Base-by-base conservation (phyloP, 1,140 invertebrate species). In the Diorhabda sublineata region DNA sequence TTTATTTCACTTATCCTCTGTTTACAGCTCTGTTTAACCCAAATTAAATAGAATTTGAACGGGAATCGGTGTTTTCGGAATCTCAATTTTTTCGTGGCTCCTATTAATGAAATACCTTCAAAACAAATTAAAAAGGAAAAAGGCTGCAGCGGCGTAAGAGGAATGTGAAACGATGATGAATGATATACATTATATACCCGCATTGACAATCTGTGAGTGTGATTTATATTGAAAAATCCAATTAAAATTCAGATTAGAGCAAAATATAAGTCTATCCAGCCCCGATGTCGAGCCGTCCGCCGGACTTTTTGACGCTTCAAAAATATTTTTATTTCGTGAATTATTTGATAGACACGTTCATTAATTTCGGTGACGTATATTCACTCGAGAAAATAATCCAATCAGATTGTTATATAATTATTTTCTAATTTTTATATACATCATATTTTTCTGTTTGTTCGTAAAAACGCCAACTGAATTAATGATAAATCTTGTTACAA, bases 171-270 rank as follows among this genome's bases (percentile, higher is more conserved):
- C 45, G 45, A 52, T 52, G 45, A 52, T 52, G 45, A 52, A 52
- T 52, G 45, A 52, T 52, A 52, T 52, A 52, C 45, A 52, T 52
- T 52, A 52, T 9, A 52, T 52, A 26, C 26, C 45, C 45, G 5
- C 2, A 52, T 52, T 52, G 45, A 52, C 8, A 9, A 52, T 52
- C 45, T 52, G 45, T 9, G 45, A 9, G 45, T 52, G 45, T 52
- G 45, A 52, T 52, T 52, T 52, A 52, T 52, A 52, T 52, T 52
- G 45, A 52, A 52, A 52, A 52, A 52, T 52, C 45, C 45, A 52
- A 52, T 52, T 52, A 52, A 52, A 52, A 52, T 52, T 52, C 45
- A 52, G 8, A 52, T 52, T 52, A 52, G 45, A 52, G 45, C 45
- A 52, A 52, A 6, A 52, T 52, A 9, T 26, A 26, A 26, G 26